Percentiles rank a stretch among this genome's conserved stretches.
Evolutionary conservation across 53 echinoderm and acorn worm genomes (phyloP).

Genomic region (Paracentrotus lividus): DNA sequence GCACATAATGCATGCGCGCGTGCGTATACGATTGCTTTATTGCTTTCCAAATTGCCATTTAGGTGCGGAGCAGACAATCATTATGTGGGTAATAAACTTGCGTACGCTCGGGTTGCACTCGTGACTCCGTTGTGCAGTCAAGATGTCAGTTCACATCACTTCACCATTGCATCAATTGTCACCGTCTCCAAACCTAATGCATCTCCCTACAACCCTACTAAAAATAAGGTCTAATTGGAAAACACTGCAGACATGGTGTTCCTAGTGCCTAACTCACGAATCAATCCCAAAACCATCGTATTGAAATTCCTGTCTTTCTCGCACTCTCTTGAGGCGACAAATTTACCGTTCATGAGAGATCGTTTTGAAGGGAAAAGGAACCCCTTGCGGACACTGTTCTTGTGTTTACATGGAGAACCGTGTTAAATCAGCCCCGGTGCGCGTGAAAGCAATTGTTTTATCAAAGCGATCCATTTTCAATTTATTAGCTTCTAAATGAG

Average conservation of each 20-base stretch:
- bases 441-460: slow-evolving; percentile 73
- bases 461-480: slow-evolving; percentile 67
- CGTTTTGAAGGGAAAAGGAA: slow-evolving; percentile 26
- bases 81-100: slow-evolving; percentile 55
- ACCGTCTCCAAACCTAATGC: slow-evolving; percentile 42
- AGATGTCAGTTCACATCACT: slow-evolving; percentile 35
- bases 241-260: slow-evolving; percentile 56
- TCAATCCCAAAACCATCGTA: slow-evolving; percentile 27
- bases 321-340: slow-evolving; percentile 57
- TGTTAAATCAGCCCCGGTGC: slow-evolving; percentile 60
- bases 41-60: slow-evolving; percentile 55
- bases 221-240: slow-evolving; percentile 57
- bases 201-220: slow-evolving; percentile 33
- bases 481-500: slow-evolving; percentile 66
- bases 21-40: slow-evolving; percentile 46
- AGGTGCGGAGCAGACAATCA: slow-evolving; percentile 46
- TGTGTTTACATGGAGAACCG: slow-evolving; percentile 62
- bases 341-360: slow-evolving; percentile 61
- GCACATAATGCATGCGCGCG: slow-evolving; percentile 52
- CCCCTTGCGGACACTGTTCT: slow-evolving; percentile 46
- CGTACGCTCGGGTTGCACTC: slow-evolving; percentile 32
- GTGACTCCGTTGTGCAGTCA: slow-evolving; percentile 35
- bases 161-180: slow-evolving; percentile 27
- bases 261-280: slow-evolving; percentile 36
- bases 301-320: slow-evolving; percentile 40